phyloP scores from a whole-genome alignment of 64 coral and sea anemone species.

The Montipora efflorescens region DNA sequence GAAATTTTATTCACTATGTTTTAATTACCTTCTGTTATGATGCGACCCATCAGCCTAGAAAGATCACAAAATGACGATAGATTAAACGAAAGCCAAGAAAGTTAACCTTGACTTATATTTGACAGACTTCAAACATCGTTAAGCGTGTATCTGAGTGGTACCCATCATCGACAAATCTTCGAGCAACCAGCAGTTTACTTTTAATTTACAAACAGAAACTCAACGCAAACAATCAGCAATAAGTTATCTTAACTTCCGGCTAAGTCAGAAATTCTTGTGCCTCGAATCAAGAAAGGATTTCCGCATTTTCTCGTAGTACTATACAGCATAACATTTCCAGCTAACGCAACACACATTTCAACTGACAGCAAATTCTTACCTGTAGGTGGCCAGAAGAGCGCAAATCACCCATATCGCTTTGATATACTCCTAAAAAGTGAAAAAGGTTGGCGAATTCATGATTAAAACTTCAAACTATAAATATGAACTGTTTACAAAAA shows the following conservation, averaged over 20 bases:
- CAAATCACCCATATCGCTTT: slow-evolving; percentile 91
- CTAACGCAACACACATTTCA: slow-evolving; percentile 42
- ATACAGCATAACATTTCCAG: slow-evolving; percentile 65
- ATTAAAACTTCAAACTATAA: slow-evolving; percentile 22
- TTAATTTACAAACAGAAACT: not conserved
- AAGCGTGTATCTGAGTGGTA: not conserved
- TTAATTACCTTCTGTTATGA: slow-evolving; percentile 87
- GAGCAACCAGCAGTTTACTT: slow-evolving; percentile 4
- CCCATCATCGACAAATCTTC: slow-evolving; percentile 21
- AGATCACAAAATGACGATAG: slow-evolving; percentile 1
- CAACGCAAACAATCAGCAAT: not conserved
- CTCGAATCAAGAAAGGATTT: slow-evolving; percentile 17
- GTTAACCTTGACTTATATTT: slow-evolving; percentile 5
- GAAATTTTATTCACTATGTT: not conserved
- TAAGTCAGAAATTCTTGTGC: not conserved
- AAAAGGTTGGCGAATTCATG: slow-evolving; percentile 14
- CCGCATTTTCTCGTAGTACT: slow-evolving; percentile 44
- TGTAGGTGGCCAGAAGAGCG: slow-evolving; percentile 95
- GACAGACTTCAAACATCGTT: slow-evolving; percentile 37
- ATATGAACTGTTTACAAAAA: slow-evolving; percentile 41
- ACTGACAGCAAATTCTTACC: slow-evolving; percentile 86
- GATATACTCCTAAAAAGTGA: slow-evolving; percentile 82
- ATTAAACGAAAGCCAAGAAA: slow-evolving; percentile 26
- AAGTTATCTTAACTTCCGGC: slow-evolving; percentile 17
- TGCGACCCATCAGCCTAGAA: slow-evolving; percentile 71